Evolutionary conservation across 92 coral and sea anemone species (phyloP), one percentile per base, ranked within the genome.

Genomic region (Phenganax stokvisi): DNA sequence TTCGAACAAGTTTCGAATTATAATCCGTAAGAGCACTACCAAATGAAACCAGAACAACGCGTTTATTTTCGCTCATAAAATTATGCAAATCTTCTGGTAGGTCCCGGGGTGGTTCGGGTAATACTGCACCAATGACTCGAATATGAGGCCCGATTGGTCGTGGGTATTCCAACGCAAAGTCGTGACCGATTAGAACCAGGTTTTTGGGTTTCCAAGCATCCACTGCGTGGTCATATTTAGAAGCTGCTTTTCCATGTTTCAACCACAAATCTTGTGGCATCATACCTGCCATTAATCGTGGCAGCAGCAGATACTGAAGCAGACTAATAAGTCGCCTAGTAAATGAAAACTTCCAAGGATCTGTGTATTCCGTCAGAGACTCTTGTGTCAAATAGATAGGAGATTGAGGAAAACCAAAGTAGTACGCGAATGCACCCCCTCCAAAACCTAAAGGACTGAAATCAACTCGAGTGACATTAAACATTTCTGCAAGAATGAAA

Each of bases 71-170:
- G 31, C 80, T 76, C 88, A 92, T 86, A 70, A 88, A 81, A 65
- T 73, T 61, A 56, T 88, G 82, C 31, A 87, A 81, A 51, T 83
- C 65, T 9, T n/a, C 37, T 10, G 92, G 85, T 17, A 88, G 77
- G 13, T 78, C 80, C 66, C 80, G 75, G 7, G 97, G 79, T 10
- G 89, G 92, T n/a, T 83, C 93, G n/a, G 97, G 93, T 28, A 85
- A 85, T 52, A 92, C 83, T 11, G 93, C 88, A 8, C 97, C 97
- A 51, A 89, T 86, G 9, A 92, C 84, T 71, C 88, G 90, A 8
- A 92, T 87, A 64, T 92, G 93, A 0, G 93, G 66, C 13, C 89
- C 93, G 20, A 92, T 65, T 16, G 89, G 88, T 69, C 97, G 88
- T 12, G 97, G 93, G 57, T 72, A 81, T 11, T 84, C 92, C 44